Evolutionary conservation across 2,888 invertebrate species (phyloP).

Genomic region (Epistrophe grossulariae): DNA sequence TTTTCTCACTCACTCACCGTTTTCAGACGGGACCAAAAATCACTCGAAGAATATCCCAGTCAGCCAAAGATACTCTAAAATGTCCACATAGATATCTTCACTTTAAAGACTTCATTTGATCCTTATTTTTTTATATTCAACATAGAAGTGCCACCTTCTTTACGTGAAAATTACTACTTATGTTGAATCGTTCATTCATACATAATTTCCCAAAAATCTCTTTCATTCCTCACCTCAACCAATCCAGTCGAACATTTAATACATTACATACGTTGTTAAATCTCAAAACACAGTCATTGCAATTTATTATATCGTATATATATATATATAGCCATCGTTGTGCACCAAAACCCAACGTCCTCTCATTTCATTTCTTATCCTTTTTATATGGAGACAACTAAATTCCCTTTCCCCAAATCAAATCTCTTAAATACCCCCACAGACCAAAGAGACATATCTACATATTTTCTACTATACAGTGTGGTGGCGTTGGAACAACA

Average conservation of each 20-base stretch:
- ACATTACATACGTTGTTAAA: slow-evolving; percentile 48
- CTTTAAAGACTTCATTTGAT: too few relatives aligned
- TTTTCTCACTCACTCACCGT: too few relatives aligned
- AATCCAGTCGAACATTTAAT: slow-evolving; percentile 68
- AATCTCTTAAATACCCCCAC: slow-evolving; percentile 70
- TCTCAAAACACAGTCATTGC: slow-evolving; percentile 42
- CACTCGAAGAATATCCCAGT: too few relatives aligned
- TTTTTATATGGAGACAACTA: not conserved
- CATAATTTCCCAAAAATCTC: slow-evolving; percentile 2
- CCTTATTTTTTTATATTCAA: too few relatives aligned
- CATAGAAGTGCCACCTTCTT: too few relatives aligned
- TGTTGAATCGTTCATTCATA: slow-evolving; percentile 23
- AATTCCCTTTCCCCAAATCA: slow-evolving; percentile 49
- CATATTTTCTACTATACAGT: not conserved
- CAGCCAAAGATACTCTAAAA: too few relatives aligned
- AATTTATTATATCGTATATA: slow-evolving; percentile 57
- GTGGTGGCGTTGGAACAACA: slow-evolving; percentile 62
- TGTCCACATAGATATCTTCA: too few relatives aligned
- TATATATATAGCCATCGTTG: not conserved
- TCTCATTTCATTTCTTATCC: slow-evolving; percentile 27
- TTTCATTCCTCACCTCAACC: slow-evolving; percentile 27
- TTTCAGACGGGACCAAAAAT: too few relatives aligned
- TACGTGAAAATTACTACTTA: not conserved
- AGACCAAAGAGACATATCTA: not conserved
- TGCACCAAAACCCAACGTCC: not conserved